Percentiles rank a stretch among this genome's conserved stretches.
Conservation (phyloP, 2,113 vertebrate genomes). For the Psophia crepitans region DNA sequence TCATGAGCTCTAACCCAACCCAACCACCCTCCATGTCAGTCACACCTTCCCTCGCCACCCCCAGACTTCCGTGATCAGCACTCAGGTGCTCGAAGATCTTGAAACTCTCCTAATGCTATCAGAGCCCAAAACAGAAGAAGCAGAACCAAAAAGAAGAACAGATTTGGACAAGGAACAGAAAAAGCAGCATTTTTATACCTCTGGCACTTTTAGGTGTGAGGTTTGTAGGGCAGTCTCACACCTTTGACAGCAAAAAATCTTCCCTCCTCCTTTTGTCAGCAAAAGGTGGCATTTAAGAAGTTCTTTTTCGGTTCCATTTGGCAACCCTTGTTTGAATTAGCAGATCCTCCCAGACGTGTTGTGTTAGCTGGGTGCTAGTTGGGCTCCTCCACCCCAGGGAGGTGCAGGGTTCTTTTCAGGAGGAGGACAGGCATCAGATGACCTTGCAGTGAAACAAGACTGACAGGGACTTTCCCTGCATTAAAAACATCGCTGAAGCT, state of each 20-base stretch:
- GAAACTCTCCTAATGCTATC: background rate
- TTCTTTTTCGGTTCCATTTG: background rate
- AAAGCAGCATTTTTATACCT: background rate
- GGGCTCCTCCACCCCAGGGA: background rate
- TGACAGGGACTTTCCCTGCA: background rate
- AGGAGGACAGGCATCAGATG: background rate
- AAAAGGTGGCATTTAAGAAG: background rate
- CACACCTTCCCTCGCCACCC: background rate
- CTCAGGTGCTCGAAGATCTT: background rate
- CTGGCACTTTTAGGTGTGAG: background rate
- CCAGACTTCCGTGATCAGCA: background rate
- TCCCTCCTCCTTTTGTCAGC: background rate
- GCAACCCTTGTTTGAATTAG: background rate
- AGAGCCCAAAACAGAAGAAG: background rate
- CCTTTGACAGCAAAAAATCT: background rate
- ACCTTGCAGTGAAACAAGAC: background rate
- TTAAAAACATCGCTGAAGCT: background rate
- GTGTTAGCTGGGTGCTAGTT: background rate
- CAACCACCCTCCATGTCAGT: fast-evolving
- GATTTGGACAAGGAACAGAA: background rate
- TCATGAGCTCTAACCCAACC: background rate
- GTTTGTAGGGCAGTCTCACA: background rate
- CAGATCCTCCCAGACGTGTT: background rate
- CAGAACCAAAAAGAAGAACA: background rate
- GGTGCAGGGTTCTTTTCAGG: background rate